These are phyloP conservation scores for Perdita meconis DNA, from an alignment of 2,888 invertebrate genomes.

Conservation along the genomic window DNA sequence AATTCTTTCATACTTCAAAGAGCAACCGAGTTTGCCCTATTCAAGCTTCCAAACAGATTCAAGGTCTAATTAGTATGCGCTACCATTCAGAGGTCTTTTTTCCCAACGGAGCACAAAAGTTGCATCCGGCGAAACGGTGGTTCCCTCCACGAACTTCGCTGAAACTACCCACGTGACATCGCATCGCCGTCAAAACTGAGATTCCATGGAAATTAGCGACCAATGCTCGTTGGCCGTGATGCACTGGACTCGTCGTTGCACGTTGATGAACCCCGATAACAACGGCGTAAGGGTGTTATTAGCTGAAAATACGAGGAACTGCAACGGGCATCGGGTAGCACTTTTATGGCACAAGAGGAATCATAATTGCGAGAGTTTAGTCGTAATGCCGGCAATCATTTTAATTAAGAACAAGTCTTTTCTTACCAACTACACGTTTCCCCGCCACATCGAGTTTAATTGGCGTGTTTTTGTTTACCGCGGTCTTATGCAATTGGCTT, in stretches of 20 bases:
- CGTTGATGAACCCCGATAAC: slow-evolving; percentile 78
- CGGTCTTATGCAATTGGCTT: slow-evolving; percentile 59
- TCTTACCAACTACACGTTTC: slow-evolving; percentile 66
- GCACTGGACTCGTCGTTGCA: slow-evolving; percentile 61
- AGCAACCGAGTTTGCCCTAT: neutral
- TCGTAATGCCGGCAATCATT: slow-evolving; percentile 81
- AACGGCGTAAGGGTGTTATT: slow-evolving; percentile 79
- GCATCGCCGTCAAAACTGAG: slow-evolving; percentile 43
- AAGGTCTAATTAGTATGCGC: slow-evolving; percentile 1
- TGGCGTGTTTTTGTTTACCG: slow-evolving; percentile 65
- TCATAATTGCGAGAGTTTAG: slow-evolving; percentile 81
- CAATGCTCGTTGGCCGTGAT: slow-evolving; percentile 67
- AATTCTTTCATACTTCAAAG: neutral
- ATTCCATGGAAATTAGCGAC: slow-evolving; percentile 74
- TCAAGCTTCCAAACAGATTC: neutral
- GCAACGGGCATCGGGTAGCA: slow-evolving; percentile 74
- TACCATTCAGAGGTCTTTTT: neutral
- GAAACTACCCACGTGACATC: slow-evolving; percentile 38
- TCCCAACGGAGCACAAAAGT: slow-evolving; percentile 1
- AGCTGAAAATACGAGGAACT: slow-evolving; percentile 78
- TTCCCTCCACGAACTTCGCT: neutral
- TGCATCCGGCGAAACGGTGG: neutral
- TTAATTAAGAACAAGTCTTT: slow-evolving; percentile 78
- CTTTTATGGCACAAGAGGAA: slow-evolving; percentile 75
- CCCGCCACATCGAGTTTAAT: slow-evolving; percentile 53